Conservation (phyloP, 2,888 invertebrate species). For the Abscondita cerata region DNA sequence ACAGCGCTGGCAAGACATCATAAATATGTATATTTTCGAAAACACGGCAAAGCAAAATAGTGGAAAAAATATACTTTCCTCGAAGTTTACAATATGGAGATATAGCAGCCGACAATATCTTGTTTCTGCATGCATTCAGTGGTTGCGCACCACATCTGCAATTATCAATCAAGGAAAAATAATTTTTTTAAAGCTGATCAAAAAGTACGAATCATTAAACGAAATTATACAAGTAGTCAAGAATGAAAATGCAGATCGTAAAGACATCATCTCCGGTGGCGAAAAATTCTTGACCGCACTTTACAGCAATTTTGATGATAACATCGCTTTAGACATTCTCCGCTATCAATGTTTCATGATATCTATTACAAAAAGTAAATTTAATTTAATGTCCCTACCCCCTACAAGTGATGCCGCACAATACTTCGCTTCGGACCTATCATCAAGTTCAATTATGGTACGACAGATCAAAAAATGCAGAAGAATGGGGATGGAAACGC, state of each 20-base stretch:
- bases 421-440: background rate
- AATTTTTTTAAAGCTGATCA: background rate
- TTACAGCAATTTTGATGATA: background rate
- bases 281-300: background rate
- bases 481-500: background rate
- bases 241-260: background rate
- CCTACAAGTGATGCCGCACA: background rate
- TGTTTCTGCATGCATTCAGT: conserved; percentile 1
- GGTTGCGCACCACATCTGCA: background rate
- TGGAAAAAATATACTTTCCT: conserved; percentile 4
- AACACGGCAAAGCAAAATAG: background rate
- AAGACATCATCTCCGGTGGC: background rate
- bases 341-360: background rate
- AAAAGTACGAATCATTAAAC: background rate
- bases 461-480: background rate
- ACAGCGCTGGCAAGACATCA: conserved; percentile 9
- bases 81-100: conserved; percentile 5
- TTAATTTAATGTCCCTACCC: background rate
- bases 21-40: background rate
- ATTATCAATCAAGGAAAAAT: background rate
- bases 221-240: background rate
- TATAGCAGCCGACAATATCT: background rate
- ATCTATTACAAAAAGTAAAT: background rate
- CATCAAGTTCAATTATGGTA: conserved; percentile 6
- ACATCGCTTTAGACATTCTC: background rate